Evolutionary conservation across 2,888 invertebrate species (phyloP).

Genomic region (Aspidiotus destructor): DNA sequence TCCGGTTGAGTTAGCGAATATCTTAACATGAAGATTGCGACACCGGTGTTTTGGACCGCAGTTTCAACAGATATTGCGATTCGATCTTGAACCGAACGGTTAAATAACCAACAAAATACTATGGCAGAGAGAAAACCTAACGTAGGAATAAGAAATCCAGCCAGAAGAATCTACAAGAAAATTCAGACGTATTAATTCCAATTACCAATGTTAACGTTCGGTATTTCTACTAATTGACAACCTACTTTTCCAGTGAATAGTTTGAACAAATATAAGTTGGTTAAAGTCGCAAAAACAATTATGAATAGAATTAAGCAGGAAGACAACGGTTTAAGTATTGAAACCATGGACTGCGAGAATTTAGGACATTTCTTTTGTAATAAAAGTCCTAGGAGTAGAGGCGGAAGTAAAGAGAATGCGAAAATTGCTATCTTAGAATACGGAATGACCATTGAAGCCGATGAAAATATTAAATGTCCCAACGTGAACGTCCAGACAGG

Average conservation of each 20-base stretch:
- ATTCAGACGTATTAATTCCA: conserved; percentile 39
- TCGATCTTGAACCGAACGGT: conserved; percentile 56
- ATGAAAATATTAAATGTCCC: conserved; percentile 62
- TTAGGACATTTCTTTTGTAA: conserved; percentile 54
- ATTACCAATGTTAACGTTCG: too few relatives aligned
- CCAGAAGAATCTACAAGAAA: conserved; percentile 56
- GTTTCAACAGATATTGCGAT: conserved; percentile 88
- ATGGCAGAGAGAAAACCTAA: conserved; percentile 66
- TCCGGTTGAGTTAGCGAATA: conserved; percentile 74
- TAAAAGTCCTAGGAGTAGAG: conserved; percentile 57
- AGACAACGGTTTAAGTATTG: conserved; percentile 76
- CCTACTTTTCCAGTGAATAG: conserved; percentile 75
- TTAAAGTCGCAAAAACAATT: conserved; percentile 72
- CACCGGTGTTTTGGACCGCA: conserved; percentile 87
- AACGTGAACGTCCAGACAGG: conserved; percentile 85
- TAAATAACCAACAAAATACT: conserved; percentile 50
- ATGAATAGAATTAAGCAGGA: conserved; percentile 69
- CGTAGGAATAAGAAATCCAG: conserved; percentile 73
- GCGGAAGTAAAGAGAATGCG: conserved; percentile 65
- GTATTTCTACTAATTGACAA: too few relatives aligned
- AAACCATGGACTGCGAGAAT: conserved; percentile 59
- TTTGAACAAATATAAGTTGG: conserved; percentile 81
- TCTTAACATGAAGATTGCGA: conserved; percentile 76
- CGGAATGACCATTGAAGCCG: conserved; percentile 64
- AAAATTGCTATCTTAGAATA: conserved; percentile 65